These are phyloP conservation scores for Parus major DNA, from an alignment of 2,113 vertebrate genomes.

Conservation along the genomic window DNA sequence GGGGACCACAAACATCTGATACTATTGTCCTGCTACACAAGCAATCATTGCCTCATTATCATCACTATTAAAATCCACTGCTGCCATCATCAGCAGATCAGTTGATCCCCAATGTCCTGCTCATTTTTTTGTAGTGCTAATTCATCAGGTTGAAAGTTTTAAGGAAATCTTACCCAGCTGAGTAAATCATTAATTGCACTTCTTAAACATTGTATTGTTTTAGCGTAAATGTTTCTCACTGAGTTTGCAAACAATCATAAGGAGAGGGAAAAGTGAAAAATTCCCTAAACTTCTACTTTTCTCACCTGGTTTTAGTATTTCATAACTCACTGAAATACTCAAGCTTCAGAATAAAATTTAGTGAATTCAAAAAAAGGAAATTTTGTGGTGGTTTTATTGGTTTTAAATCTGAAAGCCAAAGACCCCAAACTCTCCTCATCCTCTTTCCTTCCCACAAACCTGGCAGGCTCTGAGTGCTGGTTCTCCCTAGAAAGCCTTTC, in stretches of 20 bases:
- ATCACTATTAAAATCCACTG: not conserved
- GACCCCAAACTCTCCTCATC: not conserved
- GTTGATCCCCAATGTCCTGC: not conserved
- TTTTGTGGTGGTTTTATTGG: not conserved
- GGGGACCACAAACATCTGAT: not conserved
- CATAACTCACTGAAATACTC: not conserved
- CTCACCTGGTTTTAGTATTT: rapidly evolving
- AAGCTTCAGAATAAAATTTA: not conserved
- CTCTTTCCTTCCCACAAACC: not conserved
- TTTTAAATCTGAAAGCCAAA: not conserved
- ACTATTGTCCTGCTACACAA: not conserved
- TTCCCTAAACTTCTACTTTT: not conserved
- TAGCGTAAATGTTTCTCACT: not conserved
- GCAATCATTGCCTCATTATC: not conserved
- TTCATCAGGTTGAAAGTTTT: not conserved
- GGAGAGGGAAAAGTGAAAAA: not conserved
- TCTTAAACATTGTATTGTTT: not conserved
- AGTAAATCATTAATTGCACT: not conserved
- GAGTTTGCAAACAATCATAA: not conserved
- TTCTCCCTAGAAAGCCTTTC: not conserved
- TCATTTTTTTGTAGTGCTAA: not conserved
- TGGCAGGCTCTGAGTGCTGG: not conserved
- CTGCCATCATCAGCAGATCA: not conserved
- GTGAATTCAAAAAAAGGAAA: not conserved
- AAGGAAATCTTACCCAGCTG: not conserved